Evolutionary conservation across 1,140 invertebrate species (phyloP).

Genomic region (Drosophila mayri): DNA sequence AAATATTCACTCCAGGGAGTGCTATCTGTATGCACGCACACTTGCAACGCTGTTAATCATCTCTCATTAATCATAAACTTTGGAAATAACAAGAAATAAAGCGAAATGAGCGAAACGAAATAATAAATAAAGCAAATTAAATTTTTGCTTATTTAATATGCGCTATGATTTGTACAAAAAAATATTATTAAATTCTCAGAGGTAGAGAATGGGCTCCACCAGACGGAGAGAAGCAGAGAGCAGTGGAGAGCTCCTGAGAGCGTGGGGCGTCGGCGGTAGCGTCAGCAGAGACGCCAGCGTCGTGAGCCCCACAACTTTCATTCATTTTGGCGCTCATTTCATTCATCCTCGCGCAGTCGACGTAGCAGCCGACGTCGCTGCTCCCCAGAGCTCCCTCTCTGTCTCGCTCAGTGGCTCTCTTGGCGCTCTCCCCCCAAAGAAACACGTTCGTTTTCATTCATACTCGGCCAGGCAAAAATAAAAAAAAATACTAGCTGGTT

Average conservation of each 20-base stretch:
- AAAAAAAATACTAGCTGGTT: constrained; percentile 63
- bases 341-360: constrained; percentile 56
- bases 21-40: constrained; percentile 12
- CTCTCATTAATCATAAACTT: constrained; percentile 80
- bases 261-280: constrained; percentile 11
- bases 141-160: constrained; percentile 66
- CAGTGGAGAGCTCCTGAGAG: constrained; percentile 27
- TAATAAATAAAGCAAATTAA: constrained; percentile 66
- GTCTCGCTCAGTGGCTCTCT: constrained; percentile 29
- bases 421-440: constrained; percentile 37
- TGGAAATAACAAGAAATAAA: constrained; percentile 48
- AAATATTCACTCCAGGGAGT: background rate
- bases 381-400: constrained; percentile 17
- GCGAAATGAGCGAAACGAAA: constrained; percentile 33
- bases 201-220: background rate
- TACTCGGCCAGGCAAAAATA: constrained; percentile 59
- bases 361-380: constrained; percentile 32
- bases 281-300: constrained; percentile 13
- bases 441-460: constrained; percentile 83
- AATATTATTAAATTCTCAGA: constrained; percentile 17
- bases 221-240: constrained; percentile 1
- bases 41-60: constrained; percentile 60
- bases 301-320: constrained; percentile 66
- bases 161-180: constrained; percentile 56
- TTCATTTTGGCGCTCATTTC: constrained; percentile 71